Evolutionary conservation across 2,888 invertebrate species (phyloP), one percentile per base, ranked within the genome.

Genomic region (Dynastes hyllus): DNA sequence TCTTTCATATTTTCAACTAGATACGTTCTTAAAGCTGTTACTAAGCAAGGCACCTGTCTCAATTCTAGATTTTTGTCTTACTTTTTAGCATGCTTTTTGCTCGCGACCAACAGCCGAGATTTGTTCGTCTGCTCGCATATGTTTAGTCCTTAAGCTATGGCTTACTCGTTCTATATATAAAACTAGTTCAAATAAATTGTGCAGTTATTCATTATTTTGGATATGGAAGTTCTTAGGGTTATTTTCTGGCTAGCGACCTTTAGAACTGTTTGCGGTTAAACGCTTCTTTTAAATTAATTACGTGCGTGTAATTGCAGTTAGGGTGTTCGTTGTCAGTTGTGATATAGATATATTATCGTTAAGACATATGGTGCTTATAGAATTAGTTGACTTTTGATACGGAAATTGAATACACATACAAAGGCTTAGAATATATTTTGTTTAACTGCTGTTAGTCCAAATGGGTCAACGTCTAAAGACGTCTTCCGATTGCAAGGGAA

Each of bases 141-240:
- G 67, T 67, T 67, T 50, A 50, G 50, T 67, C 50, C 45, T 67
- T 50, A 67, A 51, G 11, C 45, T 67, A 50, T 22, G 22, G 37
- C 40, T 16, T 73, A 37, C 58, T n/a, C 40, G 16, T 9, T 13
- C 71, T 58, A 40, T 45, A 37, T 73, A 58, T 58, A 40, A 73
- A 73, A 73, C 40, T 73, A 58, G 37, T 73, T 58, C 58, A 58
- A 73, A 73, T 73, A 73, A 40, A 55, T 73, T 51, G 32, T 16
- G 9, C 32, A 27, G 22, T 67, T 65, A 22, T 9, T 8, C 50
- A 8, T 63, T 22, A 63, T 67, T 50, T 50, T 67, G 16, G 16
- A 67, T 13, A 22, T 45, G 67, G 51, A 69, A 69, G 53, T 51
- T 50, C 50, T 27, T 53, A 53, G 22, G 51, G 11, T 53, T 53